Base-by-base conservation (phyloP, 2,113 vertebrate genomes). In the Ardeotis arabs region DNA sequence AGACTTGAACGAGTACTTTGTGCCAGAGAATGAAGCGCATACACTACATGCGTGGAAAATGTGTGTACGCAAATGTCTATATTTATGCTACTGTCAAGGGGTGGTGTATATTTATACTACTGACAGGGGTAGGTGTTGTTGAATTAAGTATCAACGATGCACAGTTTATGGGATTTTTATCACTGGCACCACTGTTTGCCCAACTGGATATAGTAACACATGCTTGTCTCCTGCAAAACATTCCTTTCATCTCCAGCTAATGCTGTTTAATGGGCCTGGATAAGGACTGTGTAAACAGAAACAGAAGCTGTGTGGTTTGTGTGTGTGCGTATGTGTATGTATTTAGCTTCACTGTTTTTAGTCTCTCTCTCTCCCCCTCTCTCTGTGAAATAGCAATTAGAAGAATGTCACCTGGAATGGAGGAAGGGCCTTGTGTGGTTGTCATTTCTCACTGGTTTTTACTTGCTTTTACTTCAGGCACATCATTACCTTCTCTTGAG, bases 191-290 rank as follows among this genome's bases (percentile, higher is more conserved):
- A 35, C 17, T 86, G 0, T 70, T 93, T 88, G 59, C 67, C 50
- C 24, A 55, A 63, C 41, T 90, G 64, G 68, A 25, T 96, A 35
- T 15, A 84, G 52, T 67, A 85, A 70, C 0, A 3, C 25, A 17
- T 84, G 68, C 49, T 59, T 93, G 44, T 90, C 55, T 96, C 52
- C 64, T 77, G 73, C n/a, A 90, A 89, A 92, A 75, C 64, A 89
- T 70, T 90, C 60, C 68, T 94, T 96, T 96, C 37, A 89, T 96
- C 86, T 93, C n/a, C 22, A 86, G 56, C 59, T 93, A 81, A 84
- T 94, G 82, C 47, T 94, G 29, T 70, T 89, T 93, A 87, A 84
- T 95, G 45, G 79, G 47, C 56, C 66, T 96, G 88, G 62, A 45
- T 93, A 91, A 95, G 85, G 84, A 81, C 53, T 78, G 10, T 14